Evolutionary conservation across 2,888 invertebrate genomes (phyloP).

Genomic region (Ctenicera cuprea): DNA sequence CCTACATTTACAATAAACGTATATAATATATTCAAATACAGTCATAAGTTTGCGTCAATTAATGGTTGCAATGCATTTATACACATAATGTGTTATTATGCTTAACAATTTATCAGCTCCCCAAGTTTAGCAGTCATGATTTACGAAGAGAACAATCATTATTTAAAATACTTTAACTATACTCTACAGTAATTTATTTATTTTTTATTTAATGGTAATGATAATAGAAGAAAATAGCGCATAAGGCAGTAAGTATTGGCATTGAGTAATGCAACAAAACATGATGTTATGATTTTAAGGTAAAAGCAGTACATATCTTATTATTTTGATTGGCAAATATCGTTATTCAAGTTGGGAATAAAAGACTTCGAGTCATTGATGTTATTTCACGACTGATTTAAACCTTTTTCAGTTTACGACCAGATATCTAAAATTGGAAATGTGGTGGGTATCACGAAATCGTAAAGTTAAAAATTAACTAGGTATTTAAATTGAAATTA

Average conservation of each 20-base stretch:
- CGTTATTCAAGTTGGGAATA: not conserved
- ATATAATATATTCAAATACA: not conserved
- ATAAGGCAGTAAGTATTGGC: too few relatives aligned
- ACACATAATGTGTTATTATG: not conserved
- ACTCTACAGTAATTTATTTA: too few relatives aligned
- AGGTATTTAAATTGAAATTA: not conserved
- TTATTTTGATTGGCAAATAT: not conserved
- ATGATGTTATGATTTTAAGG: not conserved
- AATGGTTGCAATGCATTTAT: not conserved
- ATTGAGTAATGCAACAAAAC: too few relatives aligned
- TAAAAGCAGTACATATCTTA: not conserved
- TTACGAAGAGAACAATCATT: not conserved
- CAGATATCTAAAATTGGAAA: conserved; percentile 2
- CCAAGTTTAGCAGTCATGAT: not conserved
- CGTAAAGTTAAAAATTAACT: not conserved
- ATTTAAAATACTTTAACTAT: not conserved
- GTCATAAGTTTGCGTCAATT: conserved; percentile 7
- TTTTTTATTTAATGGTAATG: too few relatives aligned
- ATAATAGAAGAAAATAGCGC: too few relatives aligned
- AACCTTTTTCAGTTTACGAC: not conserved
- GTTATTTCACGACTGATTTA: not conserved
- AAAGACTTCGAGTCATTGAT: not conserved
- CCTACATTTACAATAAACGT: not conserved
- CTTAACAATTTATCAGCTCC: not conserved
- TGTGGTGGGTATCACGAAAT: not conserved